Evolutionary conservation across 2,113 vertebrate species (phyloP).

Genomic region (Datnioides undecimradiatus): DNA sequence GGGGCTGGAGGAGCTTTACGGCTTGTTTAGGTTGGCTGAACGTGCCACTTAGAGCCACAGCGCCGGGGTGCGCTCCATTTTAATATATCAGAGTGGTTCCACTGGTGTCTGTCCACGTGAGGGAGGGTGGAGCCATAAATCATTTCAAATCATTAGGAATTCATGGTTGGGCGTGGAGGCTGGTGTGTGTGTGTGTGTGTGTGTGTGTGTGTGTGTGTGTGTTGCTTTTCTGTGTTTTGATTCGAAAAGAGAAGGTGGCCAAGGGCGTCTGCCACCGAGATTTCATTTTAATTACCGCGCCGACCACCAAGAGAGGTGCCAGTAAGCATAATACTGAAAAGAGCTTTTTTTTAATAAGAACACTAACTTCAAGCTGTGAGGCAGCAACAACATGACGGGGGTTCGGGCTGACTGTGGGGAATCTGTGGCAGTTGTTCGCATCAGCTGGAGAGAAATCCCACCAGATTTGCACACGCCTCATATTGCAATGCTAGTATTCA

Average conservation of each 20-base stretch:
- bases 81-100: conserved; percentile 83
- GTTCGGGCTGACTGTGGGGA: not conserved
- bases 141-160: conserved; percentile 77
- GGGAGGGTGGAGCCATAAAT: conserved; percentile 73
- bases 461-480: conserved; percentile 6
- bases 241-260: conserved; percentile 36
- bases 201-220: conserved; percentile 13
- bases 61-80: conserved; percentile 58
- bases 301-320: conserved; percentile 38
- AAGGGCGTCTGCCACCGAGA: conserved; percentile 30
- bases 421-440: conserved; percentile 17
- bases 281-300: conserved; percentile 50
- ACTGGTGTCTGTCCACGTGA: conserved; percentile 44
- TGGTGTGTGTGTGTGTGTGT: not conserved
- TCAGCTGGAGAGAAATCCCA: conserved; percentile 6
- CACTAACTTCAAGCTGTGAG: conserved; percentile 23
- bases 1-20: conserved; percentile 39
- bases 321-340: conserved; percentile 24
- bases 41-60: conserved; percentile 8
- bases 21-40: conserved; percentile 59
- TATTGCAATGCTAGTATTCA: conserved; percentile 11
- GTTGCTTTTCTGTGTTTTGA: conserved; percentile 36
- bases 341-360: conserved; percentile 24
- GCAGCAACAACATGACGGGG: not conserved
- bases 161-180: conserved; percentile 52